A percentile compares a stretch with the other conserved stretches of the same genome.
Evolutionary conservation across 2,113 vertebrate genomes (phyloP).

Genomic region (Indri indri): DNA sequence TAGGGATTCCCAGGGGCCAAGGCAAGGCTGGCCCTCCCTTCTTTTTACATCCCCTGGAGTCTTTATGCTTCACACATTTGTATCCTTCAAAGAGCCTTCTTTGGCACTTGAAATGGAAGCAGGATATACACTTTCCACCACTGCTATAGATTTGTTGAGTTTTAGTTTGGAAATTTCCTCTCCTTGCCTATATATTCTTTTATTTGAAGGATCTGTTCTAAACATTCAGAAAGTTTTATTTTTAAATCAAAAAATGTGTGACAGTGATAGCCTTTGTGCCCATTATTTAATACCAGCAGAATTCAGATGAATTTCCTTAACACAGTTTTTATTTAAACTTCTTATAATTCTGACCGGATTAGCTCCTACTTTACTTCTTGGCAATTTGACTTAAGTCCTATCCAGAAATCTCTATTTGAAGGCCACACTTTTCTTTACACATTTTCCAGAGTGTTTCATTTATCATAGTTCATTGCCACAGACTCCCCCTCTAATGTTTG

Average conservation of each 20-base stretch:
- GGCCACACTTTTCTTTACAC: neutral
- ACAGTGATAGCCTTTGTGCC: neutral
- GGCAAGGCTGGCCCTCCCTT: neutral
- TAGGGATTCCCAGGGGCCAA: neutral
- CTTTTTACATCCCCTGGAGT: neutral
- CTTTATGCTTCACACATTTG: neutral
- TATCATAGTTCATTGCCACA: neutral
- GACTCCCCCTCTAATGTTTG: neutral
- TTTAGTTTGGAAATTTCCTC: conserved; percentile 33
- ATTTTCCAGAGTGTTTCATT: conserved; percentile 1
- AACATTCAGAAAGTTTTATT: conserved; percentile 35
- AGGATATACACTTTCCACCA: neutral
- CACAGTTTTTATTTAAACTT: conserved; percentile 59
- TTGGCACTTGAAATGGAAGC: conserved; percentile 13
- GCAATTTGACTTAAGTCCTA: neutral
- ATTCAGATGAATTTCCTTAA: conserved; percentile 21
- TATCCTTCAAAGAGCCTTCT: neutral
- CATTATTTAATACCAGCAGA: conserved; percentile 13
- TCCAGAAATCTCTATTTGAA: conserved; percentile 12
- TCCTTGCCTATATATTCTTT: neutral
- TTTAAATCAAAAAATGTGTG: conserved; percentile 36
- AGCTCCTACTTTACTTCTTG: neutral
- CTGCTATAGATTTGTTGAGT: neutral
- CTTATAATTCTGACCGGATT: neutral
- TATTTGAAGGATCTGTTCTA: neutral